Evolutionary conservation across 23 tunicate species (phyloP).

Genomic region (Trididemnum clinides): DNA sequence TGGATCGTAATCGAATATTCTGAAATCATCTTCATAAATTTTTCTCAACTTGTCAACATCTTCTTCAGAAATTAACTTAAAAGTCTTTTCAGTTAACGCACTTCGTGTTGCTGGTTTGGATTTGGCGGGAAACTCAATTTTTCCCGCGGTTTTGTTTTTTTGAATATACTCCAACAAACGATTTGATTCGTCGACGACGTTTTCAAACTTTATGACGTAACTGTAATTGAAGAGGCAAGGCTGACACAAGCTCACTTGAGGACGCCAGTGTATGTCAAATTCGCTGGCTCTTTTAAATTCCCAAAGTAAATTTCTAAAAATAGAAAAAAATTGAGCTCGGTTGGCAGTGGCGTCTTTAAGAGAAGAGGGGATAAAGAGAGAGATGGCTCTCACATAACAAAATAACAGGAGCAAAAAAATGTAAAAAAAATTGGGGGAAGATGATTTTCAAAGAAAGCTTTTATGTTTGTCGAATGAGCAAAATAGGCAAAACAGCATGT

Average conservation of each 20-base stretch:
- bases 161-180: constrained; percentile 56
- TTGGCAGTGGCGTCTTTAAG: no score
- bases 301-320: no score
- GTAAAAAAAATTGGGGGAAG: no score
- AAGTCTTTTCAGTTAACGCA: neutral
- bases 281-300: no score
- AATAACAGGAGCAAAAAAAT: no score
- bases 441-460: no score
- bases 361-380: no score
- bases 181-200: constrained; percentile 49
- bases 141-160: neutral
- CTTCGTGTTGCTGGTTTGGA: neutral
- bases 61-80: neutral
- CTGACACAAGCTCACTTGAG: constrained; percentile 60
- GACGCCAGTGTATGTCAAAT: constrained; percentile 88
- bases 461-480: no score
- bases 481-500: no score
- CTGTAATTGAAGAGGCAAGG: constrained; percentile 69
- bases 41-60: constrained; percentile 29
- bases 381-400: no score
- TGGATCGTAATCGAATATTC: constrained; percentile 49
- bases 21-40: constrained; percentile 60
- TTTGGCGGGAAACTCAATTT: neutral
- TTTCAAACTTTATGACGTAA: constrained; percentile 70
- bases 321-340: no score